Conservation (phyloP, 1,140 invertebrate genomes). For the Brachionus asplanchnoidis region DNA sequence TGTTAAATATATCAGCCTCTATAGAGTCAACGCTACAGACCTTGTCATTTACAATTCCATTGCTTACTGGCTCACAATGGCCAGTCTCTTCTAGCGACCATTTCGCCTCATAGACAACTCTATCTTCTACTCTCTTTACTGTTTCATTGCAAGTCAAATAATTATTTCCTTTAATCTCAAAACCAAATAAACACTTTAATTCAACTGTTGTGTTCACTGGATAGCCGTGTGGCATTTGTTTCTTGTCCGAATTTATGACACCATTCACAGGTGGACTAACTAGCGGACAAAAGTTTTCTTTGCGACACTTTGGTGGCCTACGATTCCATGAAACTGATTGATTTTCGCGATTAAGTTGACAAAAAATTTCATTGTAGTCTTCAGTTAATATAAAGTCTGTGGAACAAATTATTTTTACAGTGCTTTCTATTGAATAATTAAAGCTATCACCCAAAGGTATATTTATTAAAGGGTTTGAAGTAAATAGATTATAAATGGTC, state of each 20-base stretch:
- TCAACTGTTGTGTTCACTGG: slow-evolving; percentile 4
- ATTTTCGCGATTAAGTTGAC: neutral
- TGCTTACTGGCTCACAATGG: neutral
- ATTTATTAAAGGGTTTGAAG: neutral
- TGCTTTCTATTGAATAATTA: neutral
- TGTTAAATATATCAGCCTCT: neutral
- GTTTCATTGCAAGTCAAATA: neutral
- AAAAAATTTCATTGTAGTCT: neutral
- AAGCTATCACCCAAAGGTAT: neutral
- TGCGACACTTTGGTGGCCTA: neutral
- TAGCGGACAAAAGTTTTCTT: neutral
- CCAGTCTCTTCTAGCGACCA: neutral
- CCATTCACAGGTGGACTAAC: neutral
- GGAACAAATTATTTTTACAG: neutral
- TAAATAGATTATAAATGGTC: neutral
- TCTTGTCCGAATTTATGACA: neutral
- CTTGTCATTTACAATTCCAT: neutral
- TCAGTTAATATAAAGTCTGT: neutral
- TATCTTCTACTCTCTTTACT: neutral
- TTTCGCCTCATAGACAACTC: neutral
- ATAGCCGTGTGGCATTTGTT: neutral
- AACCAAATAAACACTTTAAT: neutral
- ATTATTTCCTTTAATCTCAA: neutral
- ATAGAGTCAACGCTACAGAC: neutral
- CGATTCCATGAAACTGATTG: neutral